phyloP scores from a whole-genome alignment of 2,113 vertebrate genomes.

The Neodon shergylaensis region DNA sequence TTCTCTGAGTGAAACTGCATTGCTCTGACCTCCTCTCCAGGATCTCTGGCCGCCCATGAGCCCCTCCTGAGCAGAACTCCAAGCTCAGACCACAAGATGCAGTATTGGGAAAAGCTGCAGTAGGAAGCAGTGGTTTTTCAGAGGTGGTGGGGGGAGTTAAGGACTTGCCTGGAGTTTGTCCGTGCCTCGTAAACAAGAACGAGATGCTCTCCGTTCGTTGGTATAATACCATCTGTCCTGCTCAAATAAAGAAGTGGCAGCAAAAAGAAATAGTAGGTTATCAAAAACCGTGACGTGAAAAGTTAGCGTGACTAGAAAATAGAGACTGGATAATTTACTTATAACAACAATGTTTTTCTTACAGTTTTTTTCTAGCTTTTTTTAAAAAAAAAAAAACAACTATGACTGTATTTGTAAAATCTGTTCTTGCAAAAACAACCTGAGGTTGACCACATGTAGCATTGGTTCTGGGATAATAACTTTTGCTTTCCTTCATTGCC shows the following conservation, averaged over 20 bases:
- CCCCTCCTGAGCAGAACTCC: neutral
- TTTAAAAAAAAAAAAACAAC: neutral
- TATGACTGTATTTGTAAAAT: neutral
- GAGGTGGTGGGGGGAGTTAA: neutral
- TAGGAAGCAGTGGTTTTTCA: neutral
- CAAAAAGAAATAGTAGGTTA: neutral
- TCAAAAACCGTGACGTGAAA: neutral
- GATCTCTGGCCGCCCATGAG: neutral
- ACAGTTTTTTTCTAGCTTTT: neutral
- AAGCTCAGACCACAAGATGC: neutral
- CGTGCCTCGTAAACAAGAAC: neutral
- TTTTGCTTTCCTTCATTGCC: neutral
- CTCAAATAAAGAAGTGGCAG: neutral
- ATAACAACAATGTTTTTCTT: neutral
- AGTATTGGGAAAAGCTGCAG: neutral
- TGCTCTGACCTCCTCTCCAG: neutral
- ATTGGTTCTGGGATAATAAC: neutral
- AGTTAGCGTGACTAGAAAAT: neutral
- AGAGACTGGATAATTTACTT: neutral
- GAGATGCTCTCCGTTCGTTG: neutral
- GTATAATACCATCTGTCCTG: neutral
- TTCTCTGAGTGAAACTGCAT: neutral
- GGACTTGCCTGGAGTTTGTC: neutral
- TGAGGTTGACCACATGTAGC: neutral
- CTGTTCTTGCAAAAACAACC: neutral